Conservation (phyloP, 2,888 invertebrate species). For the Cheilosia impressa region DNA sequence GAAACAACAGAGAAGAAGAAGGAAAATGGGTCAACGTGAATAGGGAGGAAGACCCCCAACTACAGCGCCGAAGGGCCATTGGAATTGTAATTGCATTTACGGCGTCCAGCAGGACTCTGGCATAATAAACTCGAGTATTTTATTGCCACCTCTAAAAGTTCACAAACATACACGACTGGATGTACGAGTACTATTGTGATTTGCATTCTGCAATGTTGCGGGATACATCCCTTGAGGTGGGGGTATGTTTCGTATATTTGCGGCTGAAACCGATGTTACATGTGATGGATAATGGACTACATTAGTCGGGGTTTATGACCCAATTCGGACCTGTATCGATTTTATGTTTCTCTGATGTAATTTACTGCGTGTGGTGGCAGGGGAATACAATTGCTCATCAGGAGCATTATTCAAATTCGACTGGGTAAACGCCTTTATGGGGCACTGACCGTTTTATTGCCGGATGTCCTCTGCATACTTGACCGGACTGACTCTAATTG, state of each 20-base stretch:
- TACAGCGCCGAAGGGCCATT: slow-evolving; percentile 29
- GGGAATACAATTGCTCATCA: too few species aligned
- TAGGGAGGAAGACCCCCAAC: slow-evolving; percentile 10
- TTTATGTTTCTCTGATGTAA: slow-evolving; percentile 18
- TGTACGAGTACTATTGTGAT: slow-evolving; percentile 43
- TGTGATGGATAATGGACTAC: slow-evolving; percentile 24
- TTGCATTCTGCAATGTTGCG: slow-evolving; percentile 46
- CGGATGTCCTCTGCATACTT: too few species aligned
- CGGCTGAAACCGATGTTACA: slow-evolving; percentile 5
- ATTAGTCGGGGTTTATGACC: slow-evolving; percentile 42
- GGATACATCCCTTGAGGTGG: neutral
- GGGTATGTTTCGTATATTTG: slow-evolving; percentile 12
- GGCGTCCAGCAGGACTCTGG: slow-evolving; percentile 1
- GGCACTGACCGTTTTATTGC: too few species aligned
- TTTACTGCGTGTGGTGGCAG: neutral
- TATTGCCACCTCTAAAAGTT: slow-evolving; percentile 43
- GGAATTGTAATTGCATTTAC: slow-evolving; percentile 41
- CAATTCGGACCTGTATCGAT: slow-evolving; percentile 25
- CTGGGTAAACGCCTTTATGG: too few species aligned
- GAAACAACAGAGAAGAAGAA: neutral
- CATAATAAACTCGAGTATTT: slow-evolving; percentile 43
- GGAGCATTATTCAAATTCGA: too few species aligned
- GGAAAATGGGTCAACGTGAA: slow-evolving; percentile 35
- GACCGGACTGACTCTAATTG: too few species aligned
- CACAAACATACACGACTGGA: slow-evolving; percentile 18